phyloP scores from a whole-genome alignment of 2,797 vertebrate species.

The Acestrorhynchus altus region DNA sequence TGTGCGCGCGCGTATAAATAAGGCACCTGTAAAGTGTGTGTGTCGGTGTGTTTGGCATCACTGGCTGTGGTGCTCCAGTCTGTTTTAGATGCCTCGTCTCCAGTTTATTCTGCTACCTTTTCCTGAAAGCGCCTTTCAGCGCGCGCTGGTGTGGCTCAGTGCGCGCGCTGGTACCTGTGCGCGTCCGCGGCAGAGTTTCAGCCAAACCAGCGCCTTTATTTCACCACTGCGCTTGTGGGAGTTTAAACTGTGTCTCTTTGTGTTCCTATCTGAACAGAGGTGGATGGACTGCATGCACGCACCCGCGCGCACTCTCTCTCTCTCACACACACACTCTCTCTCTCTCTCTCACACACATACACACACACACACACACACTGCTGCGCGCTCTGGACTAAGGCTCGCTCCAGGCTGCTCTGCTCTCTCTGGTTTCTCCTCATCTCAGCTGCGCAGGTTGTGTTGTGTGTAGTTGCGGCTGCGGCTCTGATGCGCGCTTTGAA shows the following conservation, averaged over 20 bases:
- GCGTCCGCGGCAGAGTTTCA: background rate
- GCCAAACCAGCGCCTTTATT: background rate
- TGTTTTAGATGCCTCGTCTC: background rate
- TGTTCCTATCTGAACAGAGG: constrained; percentile 45
- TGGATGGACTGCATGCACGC: constrained; percentile 41
- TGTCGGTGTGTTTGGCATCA: background rate
- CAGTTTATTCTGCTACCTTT: background rate
- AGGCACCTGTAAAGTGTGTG: background rate
- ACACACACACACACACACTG: background rate
- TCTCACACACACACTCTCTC: background rate
- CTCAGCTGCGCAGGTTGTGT: constrained; percentile 33
- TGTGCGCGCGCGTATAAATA: no score
- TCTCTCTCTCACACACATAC: background rate
- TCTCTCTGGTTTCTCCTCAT: constrained; percentile 51
- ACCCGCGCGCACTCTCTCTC: background rate
- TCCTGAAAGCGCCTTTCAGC: background rate
- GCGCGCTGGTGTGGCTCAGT: background rate
- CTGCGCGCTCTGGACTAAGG: constrained; percentile 40
- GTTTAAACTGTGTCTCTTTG: constrained; percentile 1
- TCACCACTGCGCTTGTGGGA: background rate
- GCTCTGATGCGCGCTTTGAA: background rate
- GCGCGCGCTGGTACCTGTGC: background rate
- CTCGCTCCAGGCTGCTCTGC: constrained; percentile 58
- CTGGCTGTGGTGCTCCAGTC: background rate
- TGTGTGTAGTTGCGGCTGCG: constrained; percentile 22